Evolutionary conservation across 2,797 vertebrate genomes (phyloP), one percentile per base, ranked within the genome.

Genomic region (Galago senegalensis): DNA sequence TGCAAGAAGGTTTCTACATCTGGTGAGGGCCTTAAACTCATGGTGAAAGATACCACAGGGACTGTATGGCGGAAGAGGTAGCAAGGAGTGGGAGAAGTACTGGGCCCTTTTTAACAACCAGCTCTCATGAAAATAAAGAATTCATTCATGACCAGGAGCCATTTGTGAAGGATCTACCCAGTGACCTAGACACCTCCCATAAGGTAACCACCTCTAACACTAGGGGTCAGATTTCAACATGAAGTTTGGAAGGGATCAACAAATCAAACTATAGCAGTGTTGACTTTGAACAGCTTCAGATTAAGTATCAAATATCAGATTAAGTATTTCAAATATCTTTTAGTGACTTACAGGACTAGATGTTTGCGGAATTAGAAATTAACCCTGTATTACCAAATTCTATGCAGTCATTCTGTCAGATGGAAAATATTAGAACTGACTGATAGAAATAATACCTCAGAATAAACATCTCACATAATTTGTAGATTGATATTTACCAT

Each of bases 391-490:
- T 63, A 96, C n/a, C 18, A 73, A 75, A 60, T 91, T 72, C 73
- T 84, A 1, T 81, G 37, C 70, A 89, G n/a, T 80, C 34, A 67
- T 61, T 88, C 82, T 87, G 43, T 72, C 56, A 73, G 31, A 49
- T 61, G 43, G 82, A 86, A 75, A 76, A 61, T 88, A 63, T 12
- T 25, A 65, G 11, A 56, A 11, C 25, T 80, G 18, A 69, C 63
- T 87, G 40, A 77, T 53, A 18, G 63, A 85, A 88, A 82, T 18
- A 56, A 7, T 93, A 77, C 29, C 21, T 88, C 23, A 91, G 34
- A 76, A 43, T 86, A 56, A 92, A 72, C 73, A 87, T 88, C 93
- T 94, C 61, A 82, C 27, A 27, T 88, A 95, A 72, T 60, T 83
- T n/a, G 1, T 10, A 65, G 61, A 60, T 93, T 93, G 79, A 86